These are phyloP conservation scores for Megalonaias nervosa DNA, from an alignment of 1,140 invertebrate species.

Conservation along the genomic window DNA sequence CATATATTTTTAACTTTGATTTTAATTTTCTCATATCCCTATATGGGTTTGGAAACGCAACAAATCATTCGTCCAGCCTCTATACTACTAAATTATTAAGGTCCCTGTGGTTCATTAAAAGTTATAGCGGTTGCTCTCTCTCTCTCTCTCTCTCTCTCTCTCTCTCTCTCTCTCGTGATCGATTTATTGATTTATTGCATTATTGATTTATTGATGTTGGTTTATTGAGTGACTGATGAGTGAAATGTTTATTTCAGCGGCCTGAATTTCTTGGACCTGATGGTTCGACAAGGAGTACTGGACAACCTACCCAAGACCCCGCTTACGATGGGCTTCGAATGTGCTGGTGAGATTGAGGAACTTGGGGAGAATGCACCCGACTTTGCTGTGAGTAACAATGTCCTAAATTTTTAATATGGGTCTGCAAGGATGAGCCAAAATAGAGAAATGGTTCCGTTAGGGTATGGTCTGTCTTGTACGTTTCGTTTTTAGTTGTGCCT, in stretches of 20 bases:
- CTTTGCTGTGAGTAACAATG: constrained; percentile 79
- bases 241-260: constrained; percentile 65
- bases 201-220: constrained; percentile 11
- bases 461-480: not conserved
- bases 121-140: constrained; percentile 2
- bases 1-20: too few relatives aligned
- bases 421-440: not conserved
- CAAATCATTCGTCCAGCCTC: too few relatives aligned
- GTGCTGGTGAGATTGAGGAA: constrained; percentile 86
- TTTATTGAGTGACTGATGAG: not conserved
- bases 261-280: constrained; percentile 79
- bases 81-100: too few relatives aligned
- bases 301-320: constrained; percentile 89
- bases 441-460: not conserved
- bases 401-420: not conserved
- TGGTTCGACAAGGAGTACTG: constrained; percentile 87
- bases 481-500: not conserved
- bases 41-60: too few relatives aligned
- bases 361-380: constrained; percentile 87
- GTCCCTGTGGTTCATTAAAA: not conserved
- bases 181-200: constrained; percentile 8
- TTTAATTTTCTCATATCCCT: too few relatives aligned
- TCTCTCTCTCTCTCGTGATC: constrained; percentile 24
- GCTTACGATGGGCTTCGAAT: constrained; percentile 90
- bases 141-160: constrained; percentile 26